These are phyloP conservation scores for Polyergus mexicanus DNA, from an alignment of 1,140 invertebrate genomes.

Conservation along the genomic window DNA sequence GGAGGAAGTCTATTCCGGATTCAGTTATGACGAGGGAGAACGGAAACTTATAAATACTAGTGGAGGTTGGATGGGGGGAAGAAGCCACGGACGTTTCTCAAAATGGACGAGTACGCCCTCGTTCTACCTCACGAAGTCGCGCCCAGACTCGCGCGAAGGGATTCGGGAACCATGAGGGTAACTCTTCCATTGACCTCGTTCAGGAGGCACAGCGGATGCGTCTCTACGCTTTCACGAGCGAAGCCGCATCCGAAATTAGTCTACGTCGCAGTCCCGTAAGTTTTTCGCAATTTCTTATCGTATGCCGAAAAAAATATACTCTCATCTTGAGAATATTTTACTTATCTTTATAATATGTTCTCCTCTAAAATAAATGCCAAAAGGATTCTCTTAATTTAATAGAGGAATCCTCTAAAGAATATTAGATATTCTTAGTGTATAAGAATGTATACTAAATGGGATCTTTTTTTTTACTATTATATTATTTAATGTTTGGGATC, in stretches of 20 bases:
- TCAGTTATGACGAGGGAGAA: constrained; percentile 2
- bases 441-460: too few relatives aligned
- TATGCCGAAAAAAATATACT: too few relatives aligned
- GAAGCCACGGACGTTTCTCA: constrained; percentile 24
- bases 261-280: constrained; percentile 84
- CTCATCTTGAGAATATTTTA: too few relatives aligned
- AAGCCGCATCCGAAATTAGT: constrained; percentile 80
- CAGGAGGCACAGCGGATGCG: constrained; percentile 83
- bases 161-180: constrained; percentile 83
- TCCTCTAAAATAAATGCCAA: too few relatives aligned
- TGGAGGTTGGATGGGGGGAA: not conserved
- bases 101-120: constrained; percentile 81
- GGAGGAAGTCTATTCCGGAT: not conserved
- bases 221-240: constrained; percentile 78
- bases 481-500: too few relatives aligned
- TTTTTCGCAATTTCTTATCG: constrained; percentile 52
- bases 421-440: too few relatives aligned
- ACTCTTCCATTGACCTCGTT: constrained; percentile 81
- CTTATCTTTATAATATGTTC: too few relatives aligned
- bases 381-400: too few relatives aligned
- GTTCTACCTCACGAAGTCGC: constrained; percentile 77
- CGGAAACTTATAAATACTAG: constrained; percentile 20
- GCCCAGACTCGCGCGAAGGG: constrained; percentile 79
- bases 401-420: too few relatives aligned
- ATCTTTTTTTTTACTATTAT: too few relatives aligned